Evolutionary conservation across 2,797 vertebrate species (phyloP), one percentile per base, ranked within the genome.

Genomic region (Acridotheres tristis): DNA sequence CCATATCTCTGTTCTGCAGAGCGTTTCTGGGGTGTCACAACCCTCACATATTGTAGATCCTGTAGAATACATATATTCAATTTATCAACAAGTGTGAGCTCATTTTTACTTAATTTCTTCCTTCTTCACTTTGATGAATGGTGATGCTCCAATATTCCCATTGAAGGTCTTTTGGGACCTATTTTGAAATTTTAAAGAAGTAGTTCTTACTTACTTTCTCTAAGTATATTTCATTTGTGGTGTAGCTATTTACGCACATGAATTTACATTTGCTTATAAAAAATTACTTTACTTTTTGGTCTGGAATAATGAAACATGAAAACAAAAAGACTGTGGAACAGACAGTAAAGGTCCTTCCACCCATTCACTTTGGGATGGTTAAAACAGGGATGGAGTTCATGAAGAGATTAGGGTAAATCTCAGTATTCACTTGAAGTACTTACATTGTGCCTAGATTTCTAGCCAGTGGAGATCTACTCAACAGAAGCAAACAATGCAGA

Each of bases 221-320:
- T 55, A 58, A n/a, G 2, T 32, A 8, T 58, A 6, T 58, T 68
- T 13, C 73, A 69, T 85, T 82, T 74, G 20, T 77, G 45, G 2
- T 3, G 11, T 16, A 34, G 19, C 15, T 48, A 40, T 15, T 40
- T 40, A 40, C 40, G 13, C 38, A 13, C 11, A 45, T 1, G 0
- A 54, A 47, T 36, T 80, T 59, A 29, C 20, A 57, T 63, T 26
- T 71, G 2, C 19, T 73, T 54, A 27, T 53, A 50, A 76, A 89
- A 76, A 73, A 38, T 5, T 30, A n/a, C 20, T 61, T 51, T 63
- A 45, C 10, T 50, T 82, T 86, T 89, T 74, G 27, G 1, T 67
- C 50, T 67, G 13, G 7, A 95, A 63, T 55, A 84, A 38, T 61
- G 30, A 81, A 78, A 71, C 29, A 4, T 23, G 19, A 68, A 47